A percentile compares a stretch with the other conserved stretches of the same genome.
phyloP scores from a whole-genome alignment of 2,797 vertebrate genomes.

The Hypotaenidia philippensis region DNA sequence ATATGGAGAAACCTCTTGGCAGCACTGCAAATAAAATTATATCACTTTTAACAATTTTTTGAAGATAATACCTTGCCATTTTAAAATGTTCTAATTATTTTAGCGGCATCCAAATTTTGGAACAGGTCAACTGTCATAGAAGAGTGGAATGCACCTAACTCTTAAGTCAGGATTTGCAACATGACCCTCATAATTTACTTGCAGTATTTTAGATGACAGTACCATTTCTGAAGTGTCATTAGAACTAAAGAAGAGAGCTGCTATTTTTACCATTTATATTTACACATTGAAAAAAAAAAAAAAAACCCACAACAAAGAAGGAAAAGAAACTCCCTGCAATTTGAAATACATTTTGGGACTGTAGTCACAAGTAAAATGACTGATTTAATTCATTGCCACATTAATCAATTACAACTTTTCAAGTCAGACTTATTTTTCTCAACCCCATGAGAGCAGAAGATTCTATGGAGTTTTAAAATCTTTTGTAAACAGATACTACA shows the following conservation, averaged over 20 bases:
- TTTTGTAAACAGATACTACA: not conserved
- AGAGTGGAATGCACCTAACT: too few species aligned
- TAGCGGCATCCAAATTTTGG: fast-evolving
- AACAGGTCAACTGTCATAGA: not conserved
- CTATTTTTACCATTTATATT: not conserved
- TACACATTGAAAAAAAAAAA: not conserved
- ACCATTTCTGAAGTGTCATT: not conserved
- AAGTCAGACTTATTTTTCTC: not conserved
- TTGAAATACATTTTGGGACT: not conserved
- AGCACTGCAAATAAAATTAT: not conserved
- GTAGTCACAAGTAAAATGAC: not conserved
- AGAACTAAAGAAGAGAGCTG: not conserved
- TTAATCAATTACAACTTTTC: not conserved
- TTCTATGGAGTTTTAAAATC: not conserved
- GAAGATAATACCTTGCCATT: not conserved
- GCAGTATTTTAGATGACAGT: not conserved
- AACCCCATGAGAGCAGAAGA: not conserved
- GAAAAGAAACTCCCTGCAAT: not conserved
- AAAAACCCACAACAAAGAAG: not conserved
- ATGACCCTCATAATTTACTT: not conserved
- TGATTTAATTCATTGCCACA: not conserved
- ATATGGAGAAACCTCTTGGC: not conserved
- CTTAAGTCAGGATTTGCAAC: too few species aligned
- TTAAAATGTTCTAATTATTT: not conserved
- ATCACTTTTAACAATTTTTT: not conserved